Evolutionary conservation across 92 coral and sea anemone genomes (phyloP).

Genomic region (Zoanthus sociatus): DNA sequence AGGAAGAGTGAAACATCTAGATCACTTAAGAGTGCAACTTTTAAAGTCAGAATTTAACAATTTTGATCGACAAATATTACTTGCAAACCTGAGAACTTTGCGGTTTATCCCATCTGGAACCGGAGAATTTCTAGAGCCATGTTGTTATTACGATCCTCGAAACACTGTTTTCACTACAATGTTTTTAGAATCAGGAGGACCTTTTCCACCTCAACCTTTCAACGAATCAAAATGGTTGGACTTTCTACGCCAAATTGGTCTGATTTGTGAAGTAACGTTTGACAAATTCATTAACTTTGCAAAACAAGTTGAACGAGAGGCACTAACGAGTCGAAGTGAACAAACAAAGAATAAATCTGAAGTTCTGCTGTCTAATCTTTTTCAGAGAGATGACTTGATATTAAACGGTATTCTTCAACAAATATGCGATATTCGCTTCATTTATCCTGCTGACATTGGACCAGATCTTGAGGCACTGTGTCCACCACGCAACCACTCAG

Average conservation of each 20-base stretch:
- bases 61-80: background rate
- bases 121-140: conserved; percentile 47
- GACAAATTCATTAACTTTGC: conserved; percentile 60
- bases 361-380: conserved; percentile 51
- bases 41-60: too few relatives aligned
- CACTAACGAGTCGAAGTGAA: background rate
- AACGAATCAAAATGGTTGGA: conserved; percentile 46
- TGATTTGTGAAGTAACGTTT: conserved; percentile 50
- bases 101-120: conserved; percentile 47
- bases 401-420: conserved; percentile 36
- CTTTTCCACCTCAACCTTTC: conserved; percentile 73
- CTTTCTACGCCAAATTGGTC: conserved; percentile 64
- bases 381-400: conserved; percentile 18
- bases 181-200: conserved; percentile 46
- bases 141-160: conserved; percentile 64
- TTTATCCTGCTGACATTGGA: conserved; percentile 49
- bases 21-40: conserved; percentile 21
- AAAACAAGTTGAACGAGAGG: conserved; percentile 59
- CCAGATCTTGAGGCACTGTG: conserved; percentile 33
- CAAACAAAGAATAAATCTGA: conserved; percentile 64
- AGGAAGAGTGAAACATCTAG: conserved; percentile 65
- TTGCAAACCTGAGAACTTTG: background rate
- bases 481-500: conserved; percentile 34
- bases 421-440: conserved; percentile 56
- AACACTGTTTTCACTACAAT: conserved; percentile 64